Base-by-base conservation (phyloP, 1,140 invertebrate species). In the Yoshiicerus persimilis region DNA sequence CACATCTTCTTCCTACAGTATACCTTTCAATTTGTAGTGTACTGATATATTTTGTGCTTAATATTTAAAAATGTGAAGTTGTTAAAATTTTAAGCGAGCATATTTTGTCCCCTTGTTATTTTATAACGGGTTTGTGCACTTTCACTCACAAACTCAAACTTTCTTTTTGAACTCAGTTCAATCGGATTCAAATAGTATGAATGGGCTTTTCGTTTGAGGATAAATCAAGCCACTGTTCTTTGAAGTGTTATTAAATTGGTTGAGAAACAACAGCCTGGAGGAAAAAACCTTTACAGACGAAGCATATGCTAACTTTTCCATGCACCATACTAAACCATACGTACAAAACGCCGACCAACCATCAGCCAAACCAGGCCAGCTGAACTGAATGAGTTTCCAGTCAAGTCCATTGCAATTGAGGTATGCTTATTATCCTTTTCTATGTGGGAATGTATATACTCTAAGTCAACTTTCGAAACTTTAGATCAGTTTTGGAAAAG, bases 301-400 rank as follows among this genome's bases (percentile, higher is more conserved):
- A 80, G 75, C 75, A 80, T 80, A 80, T 80, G 75, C 75, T 80
- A 80, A 80, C 75, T 80, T 80, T 80, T 80, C 16, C 75, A 70
- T 70, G 27, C 66, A 20, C 25, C 66, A 56, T 56, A n/a, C 47
- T 56, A 16, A 20, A 2, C 47, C 47, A 56, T 56, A 56, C 47
- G 47, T 56, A n/a, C 16, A n/a, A 56, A 16, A 56, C 47, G 47
- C 47, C 20, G 47, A 56, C 4, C 20, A 56, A 56, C 47, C 47
- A 56, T 56, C 20, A 56, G 47, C 47, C 47, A 56, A 56, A 4
- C 13, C 20, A 56, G 47, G 20, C 47, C 47, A 56, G 47, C 47
- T 56, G 13, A 20, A 56, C 47, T 56, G 20, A 56, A 56, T 56
- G 47, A 56, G 47, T 56, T 56, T n/a, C 4, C 47, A 56, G 47